Conservation (phyloP, 2,888 invertebrate species). For the Drosophila formosana region DNA sequence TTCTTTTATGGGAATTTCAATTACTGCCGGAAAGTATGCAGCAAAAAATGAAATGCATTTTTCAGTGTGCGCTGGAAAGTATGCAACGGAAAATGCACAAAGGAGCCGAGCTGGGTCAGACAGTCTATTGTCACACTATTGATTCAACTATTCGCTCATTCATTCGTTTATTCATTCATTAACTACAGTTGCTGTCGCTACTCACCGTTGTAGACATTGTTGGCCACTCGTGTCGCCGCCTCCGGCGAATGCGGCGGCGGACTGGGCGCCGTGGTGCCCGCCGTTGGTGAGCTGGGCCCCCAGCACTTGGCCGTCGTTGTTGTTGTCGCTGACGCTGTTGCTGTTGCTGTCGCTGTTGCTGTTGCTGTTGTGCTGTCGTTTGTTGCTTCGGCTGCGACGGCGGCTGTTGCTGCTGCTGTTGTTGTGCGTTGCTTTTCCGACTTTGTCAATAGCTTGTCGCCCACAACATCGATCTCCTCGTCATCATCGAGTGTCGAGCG, state of each 20-base stretch:
- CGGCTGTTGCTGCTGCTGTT: conserved; percentile 34
- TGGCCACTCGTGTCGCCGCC: conserved; percentile 88
- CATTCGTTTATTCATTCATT: conserved; percentile 17
- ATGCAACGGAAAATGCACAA: conserved; percentile 9
- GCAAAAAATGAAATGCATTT: not conserved
- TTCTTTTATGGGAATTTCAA: not conserved
- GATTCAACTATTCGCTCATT: conserved; percentile 5
- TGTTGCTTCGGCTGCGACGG: conserved; percentile 46
- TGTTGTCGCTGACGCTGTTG: conserved; percentile 53
- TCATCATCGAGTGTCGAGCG: conserved; percentile 87
- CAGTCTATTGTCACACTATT: not conserved
- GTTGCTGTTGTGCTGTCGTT: conserved; percentile 62
- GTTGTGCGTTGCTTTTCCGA: conserved; percentile 72
- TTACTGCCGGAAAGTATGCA: conserved; percentile 12
- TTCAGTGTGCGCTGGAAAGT: not conserved
- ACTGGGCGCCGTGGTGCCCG: conserved; percentile 91
- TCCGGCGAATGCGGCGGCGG: conserved; percentile 89
- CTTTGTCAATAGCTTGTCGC: conserved; percentile 87
- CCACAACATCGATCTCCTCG: conserved; percentile 95
- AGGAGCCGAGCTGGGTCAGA: not conserved
- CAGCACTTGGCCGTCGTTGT: conserved; percentile 87
- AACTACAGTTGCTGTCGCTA: conserved; percentile 35
- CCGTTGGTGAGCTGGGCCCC: conserved; percentile 91
- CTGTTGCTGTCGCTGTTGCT: conserved; percentile 26
- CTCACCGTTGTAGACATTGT: conserved; percentile 91